A percentile compares a stretch with the other conserved stretches of the same genome.
These are phyloP conservation scores for Entomobrya multifasciata DNA, from an alignment of 2,888 invertebrate genomes.

Conservation along the genomic window DNA sequence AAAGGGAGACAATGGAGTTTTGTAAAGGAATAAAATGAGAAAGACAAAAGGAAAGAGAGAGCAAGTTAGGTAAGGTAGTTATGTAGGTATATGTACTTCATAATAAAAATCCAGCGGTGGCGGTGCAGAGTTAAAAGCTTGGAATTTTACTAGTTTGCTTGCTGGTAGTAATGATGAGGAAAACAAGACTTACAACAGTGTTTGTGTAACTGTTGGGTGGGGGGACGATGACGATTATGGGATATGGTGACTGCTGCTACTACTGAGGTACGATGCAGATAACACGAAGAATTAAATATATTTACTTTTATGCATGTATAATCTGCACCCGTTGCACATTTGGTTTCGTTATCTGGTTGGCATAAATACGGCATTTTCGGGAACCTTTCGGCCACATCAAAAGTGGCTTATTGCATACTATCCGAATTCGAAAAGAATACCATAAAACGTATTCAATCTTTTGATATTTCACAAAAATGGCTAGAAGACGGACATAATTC, in stretches of 20 bases:
- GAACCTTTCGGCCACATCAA: no score
- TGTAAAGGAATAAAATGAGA: constrained; percentile 42
- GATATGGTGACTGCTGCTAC: neutral
- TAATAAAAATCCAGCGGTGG: constrained; percentile 1
- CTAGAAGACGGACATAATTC: no score
- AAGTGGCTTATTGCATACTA: no score
- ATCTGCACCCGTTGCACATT: no score
- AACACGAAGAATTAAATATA: constrained; percentile 21
- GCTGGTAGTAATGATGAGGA: constrained; percentile 7
- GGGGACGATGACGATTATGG: constrained; percentile 8
- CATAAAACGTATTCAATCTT: no score
- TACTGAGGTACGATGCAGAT: neutral
- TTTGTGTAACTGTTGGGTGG: neutral
- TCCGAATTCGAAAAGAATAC: no score
- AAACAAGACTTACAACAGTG: neutral
- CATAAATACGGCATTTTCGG: no score
- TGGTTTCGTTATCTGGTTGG: no score
- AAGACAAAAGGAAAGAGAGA: constrained; percentile 40
- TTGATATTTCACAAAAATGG: no score
- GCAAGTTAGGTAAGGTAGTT: constrained; percentile 12
- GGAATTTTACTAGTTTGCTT: neutral
- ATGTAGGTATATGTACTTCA: neutral
- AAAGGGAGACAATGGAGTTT: constrained; percentile 45
- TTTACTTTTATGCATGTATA: neutral
- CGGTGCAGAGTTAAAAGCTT: neutral